A percentile compares a stretch with the other conserved stretches of the same genome.
phyloP scores from a whole-genome alignment of 2,113 vertebrate species.

The Cryptomyrus ogoouensis region DNA sequence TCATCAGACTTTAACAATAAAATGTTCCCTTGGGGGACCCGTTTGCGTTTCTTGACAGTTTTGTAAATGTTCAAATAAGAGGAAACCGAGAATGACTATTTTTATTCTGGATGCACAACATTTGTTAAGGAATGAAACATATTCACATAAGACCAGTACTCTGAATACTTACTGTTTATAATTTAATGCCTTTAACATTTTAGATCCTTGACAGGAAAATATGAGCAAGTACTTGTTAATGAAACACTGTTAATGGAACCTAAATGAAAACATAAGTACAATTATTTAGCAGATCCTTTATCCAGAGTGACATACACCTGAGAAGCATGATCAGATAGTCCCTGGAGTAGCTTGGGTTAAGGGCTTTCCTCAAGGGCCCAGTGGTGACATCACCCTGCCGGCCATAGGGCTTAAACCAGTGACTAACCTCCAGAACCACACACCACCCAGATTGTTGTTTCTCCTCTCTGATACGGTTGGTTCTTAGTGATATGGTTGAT shows the following conservation, averaged over 20 bases:
- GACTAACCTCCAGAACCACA: background rate
- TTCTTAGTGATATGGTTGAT: too few relatives aligned
- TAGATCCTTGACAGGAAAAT: background rate
- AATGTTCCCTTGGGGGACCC: background rate
- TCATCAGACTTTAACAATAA: slow-evolving; percentile 6
- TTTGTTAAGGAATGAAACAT: background rate
- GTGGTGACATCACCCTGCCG: background rate
- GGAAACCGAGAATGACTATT: background rate
- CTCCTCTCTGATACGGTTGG: background rate
- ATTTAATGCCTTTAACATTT: background rate
- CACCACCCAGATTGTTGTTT: background rate
- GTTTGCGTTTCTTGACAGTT: slow-evolving; percentile 16
- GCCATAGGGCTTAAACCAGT: background rate
- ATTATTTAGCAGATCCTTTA: background rate
- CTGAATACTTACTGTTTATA: background rate
- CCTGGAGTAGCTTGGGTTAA: background rate
- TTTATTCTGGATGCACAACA: background rate
- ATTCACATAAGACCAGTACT: background rate
- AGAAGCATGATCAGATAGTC: background rate
- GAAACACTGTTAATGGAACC: background rate
- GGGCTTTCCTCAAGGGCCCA: background rate
- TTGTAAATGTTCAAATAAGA: slow-evolving; percentile 7
- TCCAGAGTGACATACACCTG: background rate
- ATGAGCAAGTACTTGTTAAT: background rate
- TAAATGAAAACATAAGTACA: background rate